Percentiles rank a stretch among this genome's conserved stretches.
Conservation (phyloP, 2,797 vertebrate species). For the Neoniphon sammara region DNA sequence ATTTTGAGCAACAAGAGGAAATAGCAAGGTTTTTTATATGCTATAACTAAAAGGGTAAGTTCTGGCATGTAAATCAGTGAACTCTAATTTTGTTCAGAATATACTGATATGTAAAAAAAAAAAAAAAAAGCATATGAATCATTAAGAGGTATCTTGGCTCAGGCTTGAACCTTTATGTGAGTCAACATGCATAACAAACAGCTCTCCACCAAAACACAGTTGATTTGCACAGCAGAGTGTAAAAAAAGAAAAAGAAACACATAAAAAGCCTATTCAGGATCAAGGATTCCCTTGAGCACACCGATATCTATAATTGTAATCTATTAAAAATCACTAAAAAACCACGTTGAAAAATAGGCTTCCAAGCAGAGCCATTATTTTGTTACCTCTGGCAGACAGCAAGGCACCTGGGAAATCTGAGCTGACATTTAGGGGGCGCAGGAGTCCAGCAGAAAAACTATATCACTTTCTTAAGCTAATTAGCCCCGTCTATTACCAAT, state of each 20-base stretch:
- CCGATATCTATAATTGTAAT: constrained; percentile 75
- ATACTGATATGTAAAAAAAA: neutral
- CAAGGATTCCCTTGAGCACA: constrained; percentile 55
- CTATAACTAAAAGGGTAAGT: neutral
- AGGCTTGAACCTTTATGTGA: constrained; percentile 9
- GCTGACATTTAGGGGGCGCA: constrained; percentile 69
- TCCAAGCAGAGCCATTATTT: constrained; percentile 75
- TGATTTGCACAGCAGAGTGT: constrained; percentile 29
- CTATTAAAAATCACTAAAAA: constrained; percentile 75
- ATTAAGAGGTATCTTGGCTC: neutral
- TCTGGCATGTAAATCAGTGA: neutral
- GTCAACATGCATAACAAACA: constrained; percentile 41
- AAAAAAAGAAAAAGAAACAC: constrained; percentile 20
- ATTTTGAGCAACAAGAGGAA: neutral
- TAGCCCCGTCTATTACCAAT: constrained; percentile 79
- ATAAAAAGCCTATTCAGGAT: constrained; percentile 62
- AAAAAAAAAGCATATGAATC: neutral
- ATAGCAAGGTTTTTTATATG: neutral
- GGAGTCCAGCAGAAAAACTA: constrained; percentile 65
- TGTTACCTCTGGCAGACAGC: constrained; percentile 82
- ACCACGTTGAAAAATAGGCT: constrained; percentile 62
- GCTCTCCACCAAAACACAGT: constrained; percentile 41
- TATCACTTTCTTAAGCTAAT: constrained; percentile 81
- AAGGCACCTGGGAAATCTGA: constrained; percentile 85
- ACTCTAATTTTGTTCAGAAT: neutral